Evolutionary conservation across 1,140 invertebrate genomes (phyloP), one percentile per base, ranked within the genome.

Genomic region (Sinella curviseta): DNA sequence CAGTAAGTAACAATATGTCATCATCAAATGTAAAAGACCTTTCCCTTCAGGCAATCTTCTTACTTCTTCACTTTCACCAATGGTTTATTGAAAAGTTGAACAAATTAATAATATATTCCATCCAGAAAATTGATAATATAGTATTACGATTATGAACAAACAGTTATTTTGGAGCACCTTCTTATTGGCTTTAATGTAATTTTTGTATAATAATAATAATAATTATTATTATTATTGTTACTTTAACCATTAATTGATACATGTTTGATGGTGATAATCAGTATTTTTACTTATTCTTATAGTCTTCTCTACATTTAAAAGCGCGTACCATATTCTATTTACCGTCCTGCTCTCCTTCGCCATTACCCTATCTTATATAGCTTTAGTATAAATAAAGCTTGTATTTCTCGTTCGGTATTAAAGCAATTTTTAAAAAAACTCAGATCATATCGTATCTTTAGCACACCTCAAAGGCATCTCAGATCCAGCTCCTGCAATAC

Each of bases 361-460:
- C 39, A 20, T 48, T 48, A 20, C 8, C 39, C 20, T 48, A 65
- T 26, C 24, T 65, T 65, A 65, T n/a, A 14, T 48, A 48, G 39
- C 39, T 48, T 48, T 48, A 48, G 3, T 17, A 26, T 16, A 65
- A 65, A 14, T 26, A 65, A 65, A 65, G 57, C 57, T 26, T 48
- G 39, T 48, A 8, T 20, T 48, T 48, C 24, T 65, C 57, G 8
- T 65, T 26, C 16, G 57, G 24, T 65, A 65, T 65, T 65, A 65
- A 70, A 70, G 65, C 65, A 70, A 70, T 33, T 70, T 70, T 70
- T 70, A 70, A 70, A 31, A 70, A 70, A n/a, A n/a, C n/a, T 70
- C 65, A 70, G 65, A 70, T 70, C 65, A 70, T 31, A 70, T 70
- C 65, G 26, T 33, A 70, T 33, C 65, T 31, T 17, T 70, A 70